Base-by-base conservation (phyloP, 2,888 invertebrate species). In the Gandaritis pyraliata region DNA sequence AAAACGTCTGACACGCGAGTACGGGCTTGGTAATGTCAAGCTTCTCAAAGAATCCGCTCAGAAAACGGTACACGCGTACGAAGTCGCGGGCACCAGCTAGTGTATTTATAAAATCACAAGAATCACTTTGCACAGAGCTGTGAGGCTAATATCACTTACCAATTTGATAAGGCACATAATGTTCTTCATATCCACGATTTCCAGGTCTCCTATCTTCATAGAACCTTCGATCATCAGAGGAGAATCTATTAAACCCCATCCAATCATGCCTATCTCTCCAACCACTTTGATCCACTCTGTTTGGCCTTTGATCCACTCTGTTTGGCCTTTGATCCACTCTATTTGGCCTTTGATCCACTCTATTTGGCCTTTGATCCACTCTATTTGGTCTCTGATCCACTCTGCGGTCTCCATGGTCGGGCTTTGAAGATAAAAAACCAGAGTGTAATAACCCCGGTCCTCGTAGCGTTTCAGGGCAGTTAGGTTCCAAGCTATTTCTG, bases 401-500 rank as follows among this genome's bases (percentile, higher is more conserved):
- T 16, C 53, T 51, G 1, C 47, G 49, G 11, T 41, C 49, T 29
- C 30, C 41, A 29, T 15, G 43, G 16, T 61, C 59, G 11, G 58
- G 58, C 50, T 88, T 89, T 1, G 90, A 88, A 10, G 90, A 87
- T 56, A 91, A 73, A 70, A 81, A 91, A 73, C 91, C 91, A 65
- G 91, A 91, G 72, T 92, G 91, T 30, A 92, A 72, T 0, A 83
- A 70, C 1, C 91, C 89, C n/a, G 87, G 85, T 2, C 90, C 90
- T 18, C 80, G 74, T 30, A 90, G 48, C 2, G 89, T 79, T 62
- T 87, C 83, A 1, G 88, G 88, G 76, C 95, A 95, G 73, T 94
- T 93, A 0, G 94, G 93, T 58, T 94, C 94, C 68, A 92, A 68
- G 61, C 95, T 96, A 76, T 95, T 95, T 23, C 95, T 90, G 86